Base-by-base conservation (phyloP, 2,888 invertebrate genomes). In the Shargacucullia verbasci region DNA sequence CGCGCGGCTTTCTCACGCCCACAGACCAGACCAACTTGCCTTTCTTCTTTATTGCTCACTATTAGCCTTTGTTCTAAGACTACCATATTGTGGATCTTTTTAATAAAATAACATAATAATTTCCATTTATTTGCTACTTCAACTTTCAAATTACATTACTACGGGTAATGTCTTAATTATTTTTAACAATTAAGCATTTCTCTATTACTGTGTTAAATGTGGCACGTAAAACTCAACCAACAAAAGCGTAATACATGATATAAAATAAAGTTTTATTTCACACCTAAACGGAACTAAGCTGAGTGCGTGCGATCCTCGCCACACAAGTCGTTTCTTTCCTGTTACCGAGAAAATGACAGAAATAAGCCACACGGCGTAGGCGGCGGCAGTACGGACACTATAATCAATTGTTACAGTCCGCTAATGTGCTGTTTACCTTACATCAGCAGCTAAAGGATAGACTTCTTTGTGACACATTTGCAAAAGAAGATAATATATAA, bases 1-100 rank as follows among this genome's bases (percentile, higher is more conserved):
- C 83, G 83, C 86, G 79, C 80, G 70, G 76, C 83, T 85, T 90
- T 91, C 92, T 83, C 92, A 91, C 92, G 91, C 91, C 91, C 90
- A 91, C 88, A 71, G 62, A 57, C 58, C 50, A 40, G 20, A 61
- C 68, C 49, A 59, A 70, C 80, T 78, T 79, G 81, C 85, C 90
- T 88, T 87, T 86, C 86, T 83, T 85, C 85, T 87, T 85, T 84
- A 86, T 83, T 84, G 81, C 84, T 81, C 74, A 83, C 80, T 68
- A 69, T 76, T 52, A 70, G 58, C 71, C 72, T 71, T 76, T 71
- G 74, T 76, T 71, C 66, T 75, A 76, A 65, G 56, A 62, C 58
- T 73, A 59, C 73, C 65, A 71, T 79, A 70, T 59, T 69, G 44
- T 45, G 43, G 46, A 60, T 60, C 37, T 61, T 61, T 60, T 60